A percentile compares a stretch with the other conserved stretches of the same genome.
Conservation (phyloP, 2,888 invertebrate genomes). For the Orchesella flavescens region DNA sequence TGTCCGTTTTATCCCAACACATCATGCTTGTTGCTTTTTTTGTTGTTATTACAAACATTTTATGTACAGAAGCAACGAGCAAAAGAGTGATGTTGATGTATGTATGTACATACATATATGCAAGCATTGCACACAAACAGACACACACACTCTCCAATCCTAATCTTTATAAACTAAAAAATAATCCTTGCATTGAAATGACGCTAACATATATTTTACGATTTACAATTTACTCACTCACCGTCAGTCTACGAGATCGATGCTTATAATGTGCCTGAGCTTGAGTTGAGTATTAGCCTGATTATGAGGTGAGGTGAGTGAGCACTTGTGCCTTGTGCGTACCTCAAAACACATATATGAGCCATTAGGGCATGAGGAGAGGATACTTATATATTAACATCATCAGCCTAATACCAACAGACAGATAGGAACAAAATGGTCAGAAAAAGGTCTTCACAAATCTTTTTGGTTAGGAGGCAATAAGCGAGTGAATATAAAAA, state of each 20-base stretch:
- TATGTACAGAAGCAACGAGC: background rate
- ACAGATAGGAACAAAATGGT: background rate
- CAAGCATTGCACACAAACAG: background rate
- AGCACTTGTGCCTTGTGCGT: too few species aligned
- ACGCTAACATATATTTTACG: too few species aligned
- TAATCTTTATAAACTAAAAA: constrained; percentile 19
- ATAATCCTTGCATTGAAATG: background rate
- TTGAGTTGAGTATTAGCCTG: too few species aligned
- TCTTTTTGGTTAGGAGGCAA: constrained; percentile 15
- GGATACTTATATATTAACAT: too few species aligned
- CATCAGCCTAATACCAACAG: background rate
- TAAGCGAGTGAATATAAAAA: constrained; percentile 35
- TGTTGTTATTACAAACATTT: constrained; percentile 11
- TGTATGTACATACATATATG: background rate
- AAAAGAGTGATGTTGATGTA: constrained; percentile 14
- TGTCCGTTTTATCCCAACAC: constrained; percentile 30
- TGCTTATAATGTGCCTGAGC: too few species aligned
- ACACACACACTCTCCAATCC: background rate
- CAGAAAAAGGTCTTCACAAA: constrained; percentile 14
- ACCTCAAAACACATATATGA: constrained; percentile 3
- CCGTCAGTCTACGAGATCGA: too few species aligned
- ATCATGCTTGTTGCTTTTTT: constrained; percentile 2
- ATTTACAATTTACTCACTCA: too few species aligned
- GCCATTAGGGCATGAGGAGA: constrained; percentile 23
- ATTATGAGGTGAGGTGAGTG: too few species aligned